phyloP scores from a whole-genome alignment of 2,797 vertebrate genomes.

The Lagorchestes hirsutus region DNA sequence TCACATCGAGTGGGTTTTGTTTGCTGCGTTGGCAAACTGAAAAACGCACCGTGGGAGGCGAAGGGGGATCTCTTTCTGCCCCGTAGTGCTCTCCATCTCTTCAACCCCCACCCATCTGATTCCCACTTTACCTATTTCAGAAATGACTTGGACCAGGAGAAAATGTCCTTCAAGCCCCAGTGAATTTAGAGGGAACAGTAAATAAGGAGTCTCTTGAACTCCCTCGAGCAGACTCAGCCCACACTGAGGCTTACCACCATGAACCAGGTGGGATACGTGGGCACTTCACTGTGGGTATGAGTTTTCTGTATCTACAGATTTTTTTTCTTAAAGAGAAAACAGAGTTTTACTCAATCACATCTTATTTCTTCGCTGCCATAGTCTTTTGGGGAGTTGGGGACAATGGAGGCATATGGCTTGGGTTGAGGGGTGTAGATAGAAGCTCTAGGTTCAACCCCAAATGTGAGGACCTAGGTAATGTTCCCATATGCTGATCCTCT shows the following conservation, averaged over 20 bases:
- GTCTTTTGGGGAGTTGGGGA: not conserved
- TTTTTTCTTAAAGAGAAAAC: not conserved
- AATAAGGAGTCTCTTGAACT: too few species aligned
- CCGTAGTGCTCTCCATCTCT: not conserved
- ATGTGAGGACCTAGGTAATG: not conserved
- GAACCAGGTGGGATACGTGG: accelerated
- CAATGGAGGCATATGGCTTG: not conserved
- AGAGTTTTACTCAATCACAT: not conserved
- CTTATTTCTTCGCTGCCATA: not conserved
- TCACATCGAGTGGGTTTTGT: conserved; percentile 30
- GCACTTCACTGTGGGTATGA: not conserved
- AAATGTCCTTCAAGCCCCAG: not conserved
- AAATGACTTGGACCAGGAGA: not conserved
- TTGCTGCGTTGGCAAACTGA: conserved; percentile 15
- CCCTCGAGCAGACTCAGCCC: accelerated
- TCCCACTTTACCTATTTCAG: not conserved
- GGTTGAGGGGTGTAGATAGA: not conserved
- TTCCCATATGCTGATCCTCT: not conserved
- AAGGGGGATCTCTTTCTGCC: conserved; percentile 38
- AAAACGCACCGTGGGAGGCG: conserved; percentile 39
- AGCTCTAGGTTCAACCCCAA: not conserved
- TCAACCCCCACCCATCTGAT: not conserved
- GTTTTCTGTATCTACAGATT: not conserved
- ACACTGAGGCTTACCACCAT: not conserved
- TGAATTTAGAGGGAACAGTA: not conserved